A percentile compares a stretch with the other conserved stretches of the same genome.
phyloP scores from a whole-genome alignment of 2,888 invertebrate genomes.

The Dryococelus australis region DNA sequence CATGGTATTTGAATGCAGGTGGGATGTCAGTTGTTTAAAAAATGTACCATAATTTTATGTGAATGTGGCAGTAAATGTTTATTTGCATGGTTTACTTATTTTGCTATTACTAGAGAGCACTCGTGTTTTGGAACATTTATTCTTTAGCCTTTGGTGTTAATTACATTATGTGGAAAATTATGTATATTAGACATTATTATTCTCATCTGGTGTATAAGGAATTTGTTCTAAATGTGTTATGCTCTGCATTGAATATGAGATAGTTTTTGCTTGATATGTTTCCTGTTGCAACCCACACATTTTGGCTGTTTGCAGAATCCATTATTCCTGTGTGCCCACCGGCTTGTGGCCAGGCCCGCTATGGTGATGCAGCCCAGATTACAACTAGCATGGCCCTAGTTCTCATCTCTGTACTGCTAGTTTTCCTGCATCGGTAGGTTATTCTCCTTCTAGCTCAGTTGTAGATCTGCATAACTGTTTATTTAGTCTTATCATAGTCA shows the following conservation, averaged over 20 bases:
- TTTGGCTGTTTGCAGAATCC: slow-evolving; percentile 70
- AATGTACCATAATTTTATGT: not conserved
- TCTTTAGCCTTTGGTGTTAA: not conserved
- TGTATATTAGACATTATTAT: not conserved
- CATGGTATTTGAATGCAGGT: not conserved
- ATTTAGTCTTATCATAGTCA: not conserved
- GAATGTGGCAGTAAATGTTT: not conserved
- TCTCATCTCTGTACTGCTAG: slow-evolving; percentile 60
- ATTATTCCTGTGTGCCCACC: slow-evolving; percentile 93
- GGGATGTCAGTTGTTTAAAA: not conserved
- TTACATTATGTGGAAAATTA: not conserved
- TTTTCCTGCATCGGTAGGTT: slow-evolving; percentile 61
- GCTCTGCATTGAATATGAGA: slow-evolving; percentile 1
- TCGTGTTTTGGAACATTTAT: not conserved
- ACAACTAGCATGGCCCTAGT: slow-evolving; percentile 64
- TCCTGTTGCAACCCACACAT: not conserved
- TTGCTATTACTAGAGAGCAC: not conserved
- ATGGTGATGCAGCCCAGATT: slow-evolving; percentile 62
- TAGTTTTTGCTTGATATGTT: not conserved
- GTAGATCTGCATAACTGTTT: not conserved
- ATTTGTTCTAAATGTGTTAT: not conserved
- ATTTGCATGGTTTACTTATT: not conserved
- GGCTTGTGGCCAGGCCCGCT: slow-evolving; percentile 77
- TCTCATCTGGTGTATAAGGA: not conserved
- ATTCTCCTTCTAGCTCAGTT: slow-evolving; percentile 39